A percentile compares a stretch with the other conserved stretches of the same genome.
Conservation (phyloP, 2,797 vertebrate genomes). For the Pantherophis vulpinus region DNA sequence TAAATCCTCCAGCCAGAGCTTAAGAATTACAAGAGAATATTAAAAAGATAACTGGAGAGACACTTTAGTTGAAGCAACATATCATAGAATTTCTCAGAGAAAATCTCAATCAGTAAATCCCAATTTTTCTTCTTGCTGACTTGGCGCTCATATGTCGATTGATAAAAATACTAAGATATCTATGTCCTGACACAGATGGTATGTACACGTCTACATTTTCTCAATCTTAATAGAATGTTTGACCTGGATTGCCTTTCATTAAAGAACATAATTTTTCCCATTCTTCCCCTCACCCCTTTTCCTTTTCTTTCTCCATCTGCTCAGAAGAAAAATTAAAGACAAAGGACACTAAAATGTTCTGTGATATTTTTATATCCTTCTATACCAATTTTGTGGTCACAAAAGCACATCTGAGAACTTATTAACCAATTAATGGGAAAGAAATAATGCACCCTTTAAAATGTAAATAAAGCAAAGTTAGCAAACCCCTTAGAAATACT, state of each 20-base stretch:
- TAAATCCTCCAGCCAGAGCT: not conserved
- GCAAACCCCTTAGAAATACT: not conserved
- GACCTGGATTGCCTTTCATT: conserved; percentile 23
- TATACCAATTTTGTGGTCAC: conserved; percentile 14
- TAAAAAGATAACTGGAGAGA: not conserved
- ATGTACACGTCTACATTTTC: not conserved
- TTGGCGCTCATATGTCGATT: not conserved
- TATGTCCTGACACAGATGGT: conserved; percentile 10
- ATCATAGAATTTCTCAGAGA: not conserved
- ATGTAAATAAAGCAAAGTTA: not conserved
- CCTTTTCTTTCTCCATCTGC: conserved; percentile 1
- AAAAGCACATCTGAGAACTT: conserved; percentile 14
- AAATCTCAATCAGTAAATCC: not conserved
- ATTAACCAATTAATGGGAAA: conserved; percentile 7
- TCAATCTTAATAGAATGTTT: conserved; percentile 15
- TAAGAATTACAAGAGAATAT: not conserved
- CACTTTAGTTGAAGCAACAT: not conserved
- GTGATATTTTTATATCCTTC: conserved; percentile 22
- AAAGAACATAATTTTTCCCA: conserved; percentile 12
- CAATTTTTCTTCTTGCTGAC: not conserved
- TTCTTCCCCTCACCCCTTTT: not conserved
- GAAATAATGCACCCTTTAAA: not conserved
- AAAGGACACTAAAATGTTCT: conserved; percentile 14
- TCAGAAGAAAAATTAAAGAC: not conserved
- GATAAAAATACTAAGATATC: conserved; percentile 9